Percentiles rank a stretch among this genome's conserved stretches.
Conservation (phyloP, 2,113 vertebrate genomes). For the Podiceps cristatus region DNA sequence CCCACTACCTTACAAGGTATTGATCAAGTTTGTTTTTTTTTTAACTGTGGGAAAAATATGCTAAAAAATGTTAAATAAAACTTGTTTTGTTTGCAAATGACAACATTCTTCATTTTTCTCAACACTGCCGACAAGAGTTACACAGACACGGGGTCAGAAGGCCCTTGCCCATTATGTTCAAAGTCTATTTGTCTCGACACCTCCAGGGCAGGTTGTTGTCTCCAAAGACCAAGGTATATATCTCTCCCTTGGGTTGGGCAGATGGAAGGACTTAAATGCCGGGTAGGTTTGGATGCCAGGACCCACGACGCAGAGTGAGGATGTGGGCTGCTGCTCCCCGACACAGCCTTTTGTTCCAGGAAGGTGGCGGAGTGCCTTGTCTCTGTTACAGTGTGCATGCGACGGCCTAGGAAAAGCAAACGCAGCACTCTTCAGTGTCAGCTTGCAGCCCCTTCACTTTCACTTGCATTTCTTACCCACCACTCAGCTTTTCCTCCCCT, state of each 20-base stretch:
- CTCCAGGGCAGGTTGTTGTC: neutral
- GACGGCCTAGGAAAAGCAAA: neutral
- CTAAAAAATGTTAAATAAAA: neutral
- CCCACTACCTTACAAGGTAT: neutral
- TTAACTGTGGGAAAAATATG: neutral
- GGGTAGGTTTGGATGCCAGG: neutral
- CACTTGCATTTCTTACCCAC: neutral
- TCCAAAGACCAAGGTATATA: neutral
- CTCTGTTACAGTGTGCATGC: fast-evolving
- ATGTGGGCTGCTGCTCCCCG: neutral
- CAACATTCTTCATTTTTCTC: neutral
- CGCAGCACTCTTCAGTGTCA: fast-evolving
- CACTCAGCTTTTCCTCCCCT: neutral
- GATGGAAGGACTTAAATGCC: neutral
- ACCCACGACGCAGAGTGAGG: fast-evolving
- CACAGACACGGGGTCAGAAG: neutral
- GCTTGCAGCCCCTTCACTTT: neutral
- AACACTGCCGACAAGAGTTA: neutral
- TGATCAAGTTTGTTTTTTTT: neutral
- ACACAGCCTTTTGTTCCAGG: neutral
- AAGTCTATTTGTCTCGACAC: neutral
- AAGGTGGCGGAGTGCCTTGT: neutral
- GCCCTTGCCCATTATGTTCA: neutral
- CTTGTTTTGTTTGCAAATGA: neutral
- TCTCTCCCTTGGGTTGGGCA: neutral